Evolutionary conservation across 2,113 vertebrate genomes (phyloP).

Genomic region (Anser cygnoides): DNA sequence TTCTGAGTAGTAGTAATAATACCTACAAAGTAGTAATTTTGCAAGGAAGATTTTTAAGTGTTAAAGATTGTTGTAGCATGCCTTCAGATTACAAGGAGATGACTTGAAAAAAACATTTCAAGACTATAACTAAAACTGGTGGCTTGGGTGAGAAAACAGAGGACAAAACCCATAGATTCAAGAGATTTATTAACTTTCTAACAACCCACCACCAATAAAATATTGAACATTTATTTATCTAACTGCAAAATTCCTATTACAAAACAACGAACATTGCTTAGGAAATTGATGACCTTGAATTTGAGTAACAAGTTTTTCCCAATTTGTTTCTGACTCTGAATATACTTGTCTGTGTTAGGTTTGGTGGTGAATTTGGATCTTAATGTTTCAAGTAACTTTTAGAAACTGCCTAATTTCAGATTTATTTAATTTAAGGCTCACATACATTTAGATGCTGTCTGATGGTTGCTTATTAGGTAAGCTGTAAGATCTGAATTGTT

Average conservation of each 20-base stretch:
- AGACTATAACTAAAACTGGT: background rate
- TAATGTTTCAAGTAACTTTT: background rate
- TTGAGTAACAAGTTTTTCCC: background rate
- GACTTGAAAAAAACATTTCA: background rate
- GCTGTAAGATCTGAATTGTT: background rate
- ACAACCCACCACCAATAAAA: background rate
- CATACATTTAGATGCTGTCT: background rate
- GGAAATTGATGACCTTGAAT: background rate
- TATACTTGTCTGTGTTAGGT: background rate
- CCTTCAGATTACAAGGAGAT: rapidly evolving
- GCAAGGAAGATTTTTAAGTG: background rate
- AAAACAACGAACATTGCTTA: background rate
- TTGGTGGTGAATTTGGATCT: background rate
- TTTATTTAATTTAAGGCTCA: background rate
- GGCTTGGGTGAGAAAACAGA: background rate
- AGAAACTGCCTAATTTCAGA: background rate
- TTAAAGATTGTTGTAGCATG: background rate
- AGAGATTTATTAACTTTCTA: background rate
- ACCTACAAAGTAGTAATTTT: background rate
- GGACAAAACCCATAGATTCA: background rate
- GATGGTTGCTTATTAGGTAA: background rate
- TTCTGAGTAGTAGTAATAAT: background rate
- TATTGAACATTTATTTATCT: background rate
- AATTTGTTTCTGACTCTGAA: background rate
- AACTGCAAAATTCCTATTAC: background rate